Percentiles rank a stretch among this genome's conserved stretches.
phyloP scores from a whole-genome alignment of 1,140 invertebrate genomes.

The Aphidius ervi region DNA sequence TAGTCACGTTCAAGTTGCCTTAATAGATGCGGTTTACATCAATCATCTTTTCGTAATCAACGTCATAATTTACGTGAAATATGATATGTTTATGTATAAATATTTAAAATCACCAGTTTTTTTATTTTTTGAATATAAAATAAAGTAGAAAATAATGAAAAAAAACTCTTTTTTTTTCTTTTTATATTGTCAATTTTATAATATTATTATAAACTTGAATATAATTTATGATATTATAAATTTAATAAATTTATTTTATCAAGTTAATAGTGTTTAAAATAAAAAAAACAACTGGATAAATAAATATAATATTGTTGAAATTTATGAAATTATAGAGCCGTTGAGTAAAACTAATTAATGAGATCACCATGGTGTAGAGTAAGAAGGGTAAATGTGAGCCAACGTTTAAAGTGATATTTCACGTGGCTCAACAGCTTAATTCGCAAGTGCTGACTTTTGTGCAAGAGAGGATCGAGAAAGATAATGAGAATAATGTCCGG shows the following conservation, averaged over 20 bases:
- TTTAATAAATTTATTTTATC: too few relatives aligned
- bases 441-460: slow-evolving; percentile 1
- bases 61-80: slow-evolving; percentile 5
- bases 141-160: too few relatives aligned
- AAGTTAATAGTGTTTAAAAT: too few relatives aligned
- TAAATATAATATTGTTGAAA: too few relatives aligned
- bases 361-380: not conserved
- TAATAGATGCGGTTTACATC: slow-evolving; percentile 8
- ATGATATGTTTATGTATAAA: not conserved
- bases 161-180: too few relatives aligned
- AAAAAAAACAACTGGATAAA: too few relatives aligned
- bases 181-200: too few relatives aligned
- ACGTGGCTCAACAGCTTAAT: not conserved
- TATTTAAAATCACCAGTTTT: too few relatives aligned
- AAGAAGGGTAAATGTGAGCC: not conserved
- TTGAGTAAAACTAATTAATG: not conserved
- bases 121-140: too few relatives aligned
- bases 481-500: slow-evolving; percentile 10
- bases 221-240: too few relatives aligned
- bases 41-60: slow-evolving; percentile 5
- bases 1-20: not conserved
- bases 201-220: too few relatives aligned
- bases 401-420: not conserved
- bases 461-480: not conserved
- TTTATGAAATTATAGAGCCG: too few relatives aligned